Base-by-base conservation (phyloP, 1,140 invertebrate genomes). In the Cylas formicarius region DNA sequence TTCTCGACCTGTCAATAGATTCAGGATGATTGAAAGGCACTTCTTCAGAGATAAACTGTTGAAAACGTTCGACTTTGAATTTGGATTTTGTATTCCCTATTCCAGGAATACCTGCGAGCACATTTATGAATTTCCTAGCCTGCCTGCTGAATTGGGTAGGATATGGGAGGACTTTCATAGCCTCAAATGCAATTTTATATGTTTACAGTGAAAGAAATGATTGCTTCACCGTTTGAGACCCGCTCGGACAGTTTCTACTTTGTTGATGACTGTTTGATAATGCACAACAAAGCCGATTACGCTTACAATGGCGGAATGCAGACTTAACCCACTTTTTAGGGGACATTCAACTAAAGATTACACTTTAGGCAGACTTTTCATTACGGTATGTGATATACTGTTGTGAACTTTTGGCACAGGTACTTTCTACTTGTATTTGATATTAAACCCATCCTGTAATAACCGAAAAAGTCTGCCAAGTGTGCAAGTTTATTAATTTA, bases 11-110 rank as follows among this genome's bases (percentile, higher is more conserved):
- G 88, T 98, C 0, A 91, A 89, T 53, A 92, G 93, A 63, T 98
- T 99, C 65, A 75, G 94, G 31, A 99, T 99, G 95, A 97, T 99
- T 54, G 95, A 99, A 66, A 81, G 90, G 19, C 94, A 98, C 66
- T 98, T 90, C 70, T 99, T 97, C 67, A 76, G 87, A 32, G 90
- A 98, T 57, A 84, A 81, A 43, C 67, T 97, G 29, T 73, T 99
- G 8, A 99, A 99, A 71, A 95, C 89, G n/a, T 99, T 98, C 72
- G 95, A 99, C 66, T 99, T 99, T 78, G 91, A 98, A 66, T 99
- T 99, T 77, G 94, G 94, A 29, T 99, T 97, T 68, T 97, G 94
- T 62, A 97, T 99, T 70, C 95, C 95, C 19, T 90, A 93, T 65
- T 97, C 91, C 49, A 83, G 84, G 59, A 99, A 98, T 65, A 95